A percentile compares a stretch with the other conserved stretches of the same genome.
Conservation (phyloP, 2,113 vertebrate species). For the Oreotrochilus melanogaster region DNA sequence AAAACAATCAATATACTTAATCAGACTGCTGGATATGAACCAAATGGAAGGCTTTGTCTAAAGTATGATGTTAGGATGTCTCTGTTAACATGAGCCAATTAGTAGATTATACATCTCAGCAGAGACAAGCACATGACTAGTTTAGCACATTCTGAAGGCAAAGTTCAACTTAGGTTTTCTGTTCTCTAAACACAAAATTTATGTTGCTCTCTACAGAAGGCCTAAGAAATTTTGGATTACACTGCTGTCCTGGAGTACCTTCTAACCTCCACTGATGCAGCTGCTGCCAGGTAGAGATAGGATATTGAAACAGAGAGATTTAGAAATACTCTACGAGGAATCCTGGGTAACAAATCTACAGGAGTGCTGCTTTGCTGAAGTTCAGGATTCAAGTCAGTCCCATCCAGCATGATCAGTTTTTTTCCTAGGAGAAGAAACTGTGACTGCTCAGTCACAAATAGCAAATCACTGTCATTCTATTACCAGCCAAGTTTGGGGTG, state of each 20-base stretch:
- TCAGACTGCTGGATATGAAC: slow-evolving; percentile 2
- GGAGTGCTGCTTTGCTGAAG: neutral
- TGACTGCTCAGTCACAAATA: neutral
- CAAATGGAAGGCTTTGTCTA: neutral
- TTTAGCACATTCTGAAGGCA: neutral
- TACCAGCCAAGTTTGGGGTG: neutral
- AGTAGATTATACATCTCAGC: neutral
- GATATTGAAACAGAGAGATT: neutral
- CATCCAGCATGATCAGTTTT: neutral
- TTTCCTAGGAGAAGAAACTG: neutral
- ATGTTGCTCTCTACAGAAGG: neutral
- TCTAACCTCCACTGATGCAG: neutral
- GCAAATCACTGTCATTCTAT: neutral
- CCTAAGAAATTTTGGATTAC: neutral
- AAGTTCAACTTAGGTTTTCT: neutral
- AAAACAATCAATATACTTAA: neutral
- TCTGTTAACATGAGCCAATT: neutral
- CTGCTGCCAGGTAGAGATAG: neutral
- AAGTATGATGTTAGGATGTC: neutral
- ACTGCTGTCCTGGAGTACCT: neutral
- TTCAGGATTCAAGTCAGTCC: neutral
- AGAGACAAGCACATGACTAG: neutral
- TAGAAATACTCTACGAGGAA: neutral
- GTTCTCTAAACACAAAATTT: neutral
- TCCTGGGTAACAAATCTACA: neutral